A percentile compares a stretch with the other conserved stretches of the same genome.
Evolutionary conservation across 2,113 vertebrate species (phyloP).

Genomic region (Erythrolamprus reginae): DNA sequence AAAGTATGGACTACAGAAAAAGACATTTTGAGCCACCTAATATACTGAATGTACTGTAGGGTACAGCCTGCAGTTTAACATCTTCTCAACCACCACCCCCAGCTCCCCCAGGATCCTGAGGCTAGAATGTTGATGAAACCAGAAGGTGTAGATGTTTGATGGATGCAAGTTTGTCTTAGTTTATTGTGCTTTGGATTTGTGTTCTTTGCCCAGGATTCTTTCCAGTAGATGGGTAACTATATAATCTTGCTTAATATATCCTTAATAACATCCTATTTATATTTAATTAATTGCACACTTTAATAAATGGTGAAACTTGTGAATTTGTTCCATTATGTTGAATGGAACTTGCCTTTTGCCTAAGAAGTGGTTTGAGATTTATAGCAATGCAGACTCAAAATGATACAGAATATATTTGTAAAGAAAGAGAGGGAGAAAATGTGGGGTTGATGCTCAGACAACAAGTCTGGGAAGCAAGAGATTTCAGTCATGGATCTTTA

Average conservation of each 20-base stretch:
- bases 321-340: neutral
- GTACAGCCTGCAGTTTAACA: neutral
- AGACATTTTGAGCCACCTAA: neutral
- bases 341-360: neutral
- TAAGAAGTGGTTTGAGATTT: neutral
- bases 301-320: neutral
- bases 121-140: neutral
- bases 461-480: neutral
- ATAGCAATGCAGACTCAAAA: neutral
- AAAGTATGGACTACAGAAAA: neutral
- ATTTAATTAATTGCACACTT: neutral
- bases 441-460: neutral
- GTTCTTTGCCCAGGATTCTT: neutral
- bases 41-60: neutral
- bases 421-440: neutral
- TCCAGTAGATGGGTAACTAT: neutral
- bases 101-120: neutral
- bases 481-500: too few species aligned
- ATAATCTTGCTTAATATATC: neutral
- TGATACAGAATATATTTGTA: neutral
- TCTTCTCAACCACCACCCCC: too few species aligned
- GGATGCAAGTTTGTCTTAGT: neutral
- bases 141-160: neutral
- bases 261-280: neutral
- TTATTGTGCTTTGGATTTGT: neutral